Percentiles rank a stretch among this genome's conserved stretches.
Conservation (phyloP, 2,888 invertebrate genomes). For the Thera obeliscata region DNA sequence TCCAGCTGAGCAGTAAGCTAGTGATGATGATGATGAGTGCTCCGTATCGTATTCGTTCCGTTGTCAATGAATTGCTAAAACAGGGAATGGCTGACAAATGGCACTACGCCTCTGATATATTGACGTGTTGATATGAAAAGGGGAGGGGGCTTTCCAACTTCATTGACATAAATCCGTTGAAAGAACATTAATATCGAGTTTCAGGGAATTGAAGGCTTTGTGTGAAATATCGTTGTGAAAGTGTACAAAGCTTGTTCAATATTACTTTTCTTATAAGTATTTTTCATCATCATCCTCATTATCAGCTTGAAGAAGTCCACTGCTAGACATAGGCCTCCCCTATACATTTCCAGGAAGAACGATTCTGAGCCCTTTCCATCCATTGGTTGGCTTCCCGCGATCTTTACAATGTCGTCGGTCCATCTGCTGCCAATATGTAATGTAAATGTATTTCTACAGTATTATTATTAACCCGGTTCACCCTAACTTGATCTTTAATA, state of each 20-base stretch:
- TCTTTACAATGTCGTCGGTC: too few relatives aligned
- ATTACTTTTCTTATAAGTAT: background rate
- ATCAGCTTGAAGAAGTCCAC: too few relatives aligned
- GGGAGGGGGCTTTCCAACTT: slow-evolving; percentile 55
- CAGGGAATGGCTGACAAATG: slow-evolving; percentile 63
- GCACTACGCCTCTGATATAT: slow-evolving; percentile 64
- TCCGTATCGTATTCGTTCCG: slow-evolving; percentile 14
- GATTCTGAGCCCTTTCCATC: too few relatives aligned
- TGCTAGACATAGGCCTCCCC: too few relatives aligned
- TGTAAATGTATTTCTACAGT: too few relatives aligned
- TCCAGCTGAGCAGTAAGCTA: too few relatives aligned
- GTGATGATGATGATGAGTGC: background rate
- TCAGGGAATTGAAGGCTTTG: slow-evolving; percentile 39
- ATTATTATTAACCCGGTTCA: too few relatives aligned
- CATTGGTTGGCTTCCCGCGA: too few relatives aligned
- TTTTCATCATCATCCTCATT: too few relatives aligned
- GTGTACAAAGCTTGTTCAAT: slow-evolving; percentile 15
- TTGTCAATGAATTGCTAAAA: slow-evolving; percentile 43
- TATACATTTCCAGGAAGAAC: too few relatives aligned
- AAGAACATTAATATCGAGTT: slow-evolving; percentile 54
- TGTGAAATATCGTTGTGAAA: slow-evolving; percentile 24
- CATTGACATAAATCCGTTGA: slow-evolving; percentile 58
- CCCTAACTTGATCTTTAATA: too few relatives aligned
- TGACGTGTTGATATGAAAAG: slow-evolving; percentile 64
- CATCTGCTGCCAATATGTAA: too few relatives aligned